Evolutionary conservation across 2,797 vertebrate species (phyloP), one percentile per base, ranked within the genome.

Genomic region (Bufotes viridis): DNA sequence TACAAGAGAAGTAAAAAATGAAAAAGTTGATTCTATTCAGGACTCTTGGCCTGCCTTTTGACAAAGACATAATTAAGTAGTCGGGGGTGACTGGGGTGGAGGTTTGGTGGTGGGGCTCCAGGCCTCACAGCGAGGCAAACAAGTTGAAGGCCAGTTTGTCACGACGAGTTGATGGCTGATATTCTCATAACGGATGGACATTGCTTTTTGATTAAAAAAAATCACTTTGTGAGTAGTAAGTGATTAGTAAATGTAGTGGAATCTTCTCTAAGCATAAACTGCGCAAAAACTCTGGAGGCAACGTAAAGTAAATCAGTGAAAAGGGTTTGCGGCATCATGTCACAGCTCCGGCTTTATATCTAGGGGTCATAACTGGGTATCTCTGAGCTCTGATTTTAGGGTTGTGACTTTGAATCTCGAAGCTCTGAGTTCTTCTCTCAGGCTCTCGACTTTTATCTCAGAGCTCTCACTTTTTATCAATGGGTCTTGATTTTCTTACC

Each of bases 1-100:
- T 76, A 76, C 74, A 53, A 76, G 72, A 75, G 26, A 81, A 86
- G 34, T 57, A 94, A 8, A 74, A 69, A 69, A 29, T 69, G 24
- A 69, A 74, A 78, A 95, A 93, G 93, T 91, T 92, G 91, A 93
- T 93, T 91, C 91, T 29, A 91, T 93, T 95, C 94, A 94, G 94
- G 95, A 94, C 95, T 93, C 94, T 95, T 90, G 95, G 94, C 95
- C 94, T 95, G 95, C 95, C 94, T 91, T 95, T 92, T 91, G 92
- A 90, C 93, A 93, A 51, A 11, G 72, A 76, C 7, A 15, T 22
- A 42, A 81, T 63, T 63, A 51, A 12, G 42, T 49, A 49, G 34
- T 14, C 3, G 63, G 24, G 70, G 34, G 34, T 1, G 18, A 18
- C 65, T 51, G 13, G 42, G 15, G 11, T 26, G 11, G 58, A 11